These are phyloP conservation scores for Deroplatys truncata DNA, from an alignment of 2,888 invertebrate species.

Conservation along the genomic window DNA sequence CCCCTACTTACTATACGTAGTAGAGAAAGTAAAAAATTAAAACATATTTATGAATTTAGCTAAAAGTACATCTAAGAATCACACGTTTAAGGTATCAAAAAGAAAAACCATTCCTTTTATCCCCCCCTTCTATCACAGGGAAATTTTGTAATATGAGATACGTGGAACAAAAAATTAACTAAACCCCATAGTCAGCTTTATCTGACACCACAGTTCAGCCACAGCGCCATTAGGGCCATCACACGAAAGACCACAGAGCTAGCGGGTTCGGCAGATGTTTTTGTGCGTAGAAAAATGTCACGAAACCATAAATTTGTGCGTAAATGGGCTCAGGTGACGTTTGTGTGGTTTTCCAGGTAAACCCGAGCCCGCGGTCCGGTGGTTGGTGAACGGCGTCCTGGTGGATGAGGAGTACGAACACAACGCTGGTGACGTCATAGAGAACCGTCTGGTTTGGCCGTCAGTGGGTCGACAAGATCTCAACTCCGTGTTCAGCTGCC, in stretches of 20 bases:
- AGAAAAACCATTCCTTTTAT: too few relatives aligned
- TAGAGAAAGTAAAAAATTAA: too few relatives aligned
- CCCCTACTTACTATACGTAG: too few relatives aligned
- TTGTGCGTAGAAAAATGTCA: neutral
- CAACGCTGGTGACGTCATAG: constrained; percentile 81
- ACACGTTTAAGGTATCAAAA: too few relatives aligned
- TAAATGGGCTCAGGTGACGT: neutral
- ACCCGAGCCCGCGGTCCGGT: constrained; percentile 76
- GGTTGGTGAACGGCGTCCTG: constrained; percentile 75
- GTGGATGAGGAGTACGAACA: constrained; percentile 81
- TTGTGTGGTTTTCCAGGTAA: constrained; percentile 53
- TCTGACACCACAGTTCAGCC: neutral
- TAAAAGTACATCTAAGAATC: too few relatives aligned
- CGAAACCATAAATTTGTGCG: neutral
- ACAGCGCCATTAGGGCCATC: neutral
- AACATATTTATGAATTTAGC: too few relatives aligned
- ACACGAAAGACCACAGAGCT: neutral
- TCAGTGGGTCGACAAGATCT: constrained; percentile 73
- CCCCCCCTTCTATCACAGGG: too few relatives aligned
- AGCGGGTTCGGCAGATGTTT: neutral
- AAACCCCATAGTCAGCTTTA: neutral
- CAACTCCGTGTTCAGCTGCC: constrained; percentile 82
- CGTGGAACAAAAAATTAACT: too few relatives aligned
- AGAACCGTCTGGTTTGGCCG: constrained; percentile 71
- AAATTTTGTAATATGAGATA: too few relatives aligned